Conservation (phyloP, 2,888 invertebrate species). For the Serripes groenlandicus region DNA sequence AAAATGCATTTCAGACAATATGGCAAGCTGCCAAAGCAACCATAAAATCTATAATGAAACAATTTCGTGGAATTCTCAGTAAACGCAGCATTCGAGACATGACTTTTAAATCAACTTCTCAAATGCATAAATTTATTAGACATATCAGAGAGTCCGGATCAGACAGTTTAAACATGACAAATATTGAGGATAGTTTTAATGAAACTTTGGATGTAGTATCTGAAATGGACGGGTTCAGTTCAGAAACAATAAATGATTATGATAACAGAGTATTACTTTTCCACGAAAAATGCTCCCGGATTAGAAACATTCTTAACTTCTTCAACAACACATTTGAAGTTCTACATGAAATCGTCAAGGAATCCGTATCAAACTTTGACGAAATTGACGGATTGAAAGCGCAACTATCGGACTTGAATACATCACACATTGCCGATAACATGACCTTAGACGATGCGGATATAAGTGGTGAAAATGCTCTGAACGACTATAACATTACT, state of each 20-base stretch:
- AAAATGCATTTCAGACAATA: conserved; percentile 41
- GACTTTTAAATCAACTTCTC: conserved; percentile 7
- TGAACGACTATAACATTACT: conserved; percentile 44
- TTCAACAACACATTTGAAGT: conserved; percentile 28
- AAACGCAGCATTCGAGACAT: conserved; percentile 31
- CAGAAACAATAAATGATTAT: not conserved
- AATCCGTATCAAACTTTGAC: conserved; percentile 18
- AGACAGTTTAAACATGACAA: not conserved
- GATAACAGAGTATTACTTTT: conserved; percentile 32
- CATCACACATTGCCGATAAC: not conserved
- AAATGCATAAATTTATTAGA: conserved; percentile 28
- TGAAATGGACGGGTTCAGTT: conserved; percentile 16
- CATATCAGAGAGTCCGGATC: conserved; percentile 12
- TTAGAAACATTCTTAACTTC: conserved; percentile 16
- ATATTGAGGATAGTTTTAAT: not conserved
- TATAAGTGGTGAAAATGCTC: conserved; percentile 33
- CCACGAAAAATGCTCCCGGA: conserved; percentile 21
- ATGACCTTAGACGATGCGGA: conserved; percentile 37
- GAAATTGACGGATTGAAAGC: conserved; percentile 4
- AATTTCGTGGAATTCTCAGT: not conserved
- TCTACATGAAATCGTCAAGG: conserved; percentile 30
- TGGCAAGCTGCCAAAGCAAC: conserved; percentile 55
- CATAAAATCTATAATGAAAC: conserved; percentile 28
- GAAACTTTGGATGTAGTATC: conserved; percentile 25
- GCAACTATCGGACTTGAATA: not conserved